Evolutionary conservation across 2,113 vertebrate species (phyloP).

Genomic region (Sakesphorus luctuosus): DNA sequence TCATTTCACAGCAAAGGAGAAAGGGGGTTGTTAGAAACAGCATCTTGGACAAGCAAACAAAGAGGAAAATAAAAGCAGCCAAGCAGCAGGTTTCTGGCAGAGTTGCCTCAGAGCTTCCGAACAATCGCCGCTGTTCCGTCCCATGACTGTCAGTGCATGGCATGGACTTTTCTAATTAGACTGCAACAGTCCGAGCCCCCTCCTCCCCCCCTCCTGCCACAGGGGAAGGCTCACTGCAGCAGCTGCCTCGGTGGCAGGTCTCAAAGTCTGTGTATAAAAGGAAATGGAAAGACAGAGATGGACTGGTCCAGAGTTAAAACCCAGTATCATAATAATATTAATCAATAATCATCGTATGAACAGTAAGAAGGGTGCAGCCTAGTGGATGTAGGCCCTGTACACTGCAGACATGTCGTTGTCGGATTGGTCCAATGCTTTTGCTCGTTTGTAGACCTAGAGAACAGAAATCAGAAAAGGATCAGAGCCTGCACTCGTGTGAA

Average conservation of each 20-base stretch:
- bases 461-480: conserved; percentile 18
- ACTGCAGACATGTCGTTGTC: conserved; percentile 99
- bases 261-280: conserved; percentile 79
- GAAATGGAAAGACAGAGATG: conserved; percentile 77
- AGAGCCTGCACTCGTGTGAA: not conserved
- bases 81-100: conserved; percentile 74
- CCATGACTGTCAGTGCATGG: conserved; percentile 67
- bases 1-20: conserved; percentile 65
- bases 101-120: conserved; percentile 46
- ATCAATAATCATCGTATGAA: conserved; percentile 73
- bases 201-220: conserved; percentile 53
- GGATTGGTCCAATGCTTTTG: conserved; percentile 99
- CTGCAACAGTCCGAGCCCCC: conserved; percentile 54
- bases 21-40: conserved; percentile 54
- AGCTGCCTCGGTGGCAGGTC: conserved; percentile 72
- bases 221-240: conserved; percentile 66
- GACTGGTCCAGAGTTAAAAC: conserved; percentile 83
- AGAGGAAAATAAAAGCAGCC: conserved; percentile 67
- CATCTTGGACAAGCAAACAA: conserved; percentile 53
- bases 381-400: conserved; percentile 99
- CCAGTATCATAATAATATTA: conserved; percentile 76
- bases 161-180: conserved; percentile 58
- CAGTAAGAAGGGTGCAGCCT: conserved; percentile 75
- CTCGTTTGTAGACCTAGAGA: conserved; percentile 95
- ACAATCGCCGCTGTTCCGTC: conserved; percentile 58